Base-by-base conservation (phyloP, 2,113 vertebrate genomes). In the Gallinago undulata region DNA sequence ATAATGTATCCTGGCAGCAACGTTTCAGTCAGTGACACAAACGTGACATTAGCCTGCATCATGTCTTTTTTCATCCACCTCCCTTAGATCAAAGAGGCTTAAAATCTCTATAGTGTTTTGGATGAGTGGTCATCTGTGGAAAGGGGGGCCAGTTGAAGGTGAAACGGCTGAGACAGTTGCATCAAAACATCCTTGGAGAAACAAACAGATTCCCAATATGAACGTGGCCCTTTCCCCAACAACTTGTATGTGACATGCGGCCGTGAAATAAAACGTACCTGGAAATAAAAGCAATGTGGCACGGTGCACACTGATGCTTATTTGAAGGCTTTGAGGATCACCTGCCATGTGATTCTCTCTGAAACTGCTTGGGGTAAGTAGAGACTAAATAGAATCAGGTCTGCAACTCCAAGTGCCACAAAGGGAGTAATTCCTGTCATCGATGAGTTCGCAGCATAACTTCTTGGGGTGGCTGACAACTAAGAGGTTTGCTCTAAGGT, bases 31-130 rank as follows among this genome's bases (percentile, higher is more conserved):
- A 30, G 77, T 76, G 94, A 93, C 94, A 97, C 82, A 89, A 87
- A 96, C 79, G 91, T 96, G 97, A 70, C 73, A 94, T 95, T 96
- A 96, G 87, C 89, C 89, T 91, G 82, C 85, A 96, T 94, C 63
- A 17, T 70, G 86, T 94, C 93, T 93, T 73, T 87, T 94, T 89
- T 84, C 60, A 93, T 97, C 82, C 0, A 1, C n/a, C 33, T 82
- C 31, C 31, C 60, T 70, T 31, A 57, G 68, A 95, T 91, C 94
- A 96, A 85, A 84, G 78, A 92, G 59, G 39, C 57, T 94, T 73
- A 74, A 88, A 94, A 93, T 84, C 92, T 87, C 90, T 88, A 60
- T 6, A 28, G 84, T 83, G 92, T 87, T 96, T 89, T 84, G 88
- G 89, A 86, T 96, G 92, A 76, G 31, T 85, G 84, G 87, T 94